Conservation (phyloP, 2,888 invertebrate species). For the Eumerus sabulonum region DNA sequence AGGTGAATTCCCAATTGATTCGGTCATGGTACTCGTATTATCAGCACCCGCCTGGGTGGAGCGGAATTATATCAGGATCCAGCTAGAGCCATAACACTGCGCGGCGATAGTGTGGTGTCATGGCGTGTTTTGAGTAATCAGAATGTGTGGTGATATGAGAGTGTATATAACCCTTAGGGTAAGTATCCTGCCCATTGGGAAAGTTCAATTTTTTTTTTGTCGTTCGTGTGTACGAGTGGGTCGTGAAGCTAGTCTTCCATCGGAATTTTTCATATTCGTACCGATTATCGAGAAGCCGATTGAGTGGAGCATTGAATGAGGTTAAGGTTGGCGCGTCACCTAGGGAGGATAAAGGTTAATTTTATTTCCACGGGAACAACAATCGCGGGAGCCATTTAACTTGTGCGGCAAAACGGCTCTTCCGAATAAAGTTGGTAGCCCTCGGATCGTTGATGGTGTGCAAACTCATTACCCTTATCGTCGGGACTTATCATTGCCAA, state of each 20-base stretch:
- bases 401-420: slow-evolving; percentile 13
- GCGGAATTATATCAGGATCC: too few species aligned
- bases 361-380: slow-evolving; percentile 53
- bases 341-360: slow-evolving; percentile 36
- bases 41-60: slow-evolving; percentile 17
- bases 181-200: slow-evolving; percentile 42
- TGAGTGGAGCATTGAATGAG: too few species aligned
- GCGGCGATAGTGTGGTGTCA: not conserved
- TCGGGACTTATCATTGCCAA: not conserved
- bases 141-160: slow-evolving; percentile 46
- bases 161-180: slow-evolving; percentile 48
- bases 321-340: not conserved
- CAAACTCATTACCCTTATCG: slow-evolving; percentile 11
- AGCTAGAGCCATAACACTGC: not conserved
- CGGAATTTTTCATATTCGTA: not conserved
- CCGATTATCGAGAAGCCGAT: too few species aligned
- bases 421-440: slow-evolving; percentile 50
- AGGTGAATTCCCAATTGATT: slow-evolving; percentile 54
- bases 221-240: slow-evolving; percentile 52
- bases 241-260: slow-evolving; percentile 26
- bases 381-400: slow-evolving; percentile 49
- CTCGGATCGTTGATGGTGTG: slow-evolving; percentile 31
- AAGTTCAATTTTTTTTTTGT: slow-evolving; percentile 27
- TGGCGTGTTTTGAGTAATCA: slow-evolving; percentile 55
- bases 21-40: slow-evolving; percentile 16